Evolutionary conservation across 2,888 invertebrate genomes (phyloP).

Genomic region (Acanthococcus lagerstroemiae): DNA sequence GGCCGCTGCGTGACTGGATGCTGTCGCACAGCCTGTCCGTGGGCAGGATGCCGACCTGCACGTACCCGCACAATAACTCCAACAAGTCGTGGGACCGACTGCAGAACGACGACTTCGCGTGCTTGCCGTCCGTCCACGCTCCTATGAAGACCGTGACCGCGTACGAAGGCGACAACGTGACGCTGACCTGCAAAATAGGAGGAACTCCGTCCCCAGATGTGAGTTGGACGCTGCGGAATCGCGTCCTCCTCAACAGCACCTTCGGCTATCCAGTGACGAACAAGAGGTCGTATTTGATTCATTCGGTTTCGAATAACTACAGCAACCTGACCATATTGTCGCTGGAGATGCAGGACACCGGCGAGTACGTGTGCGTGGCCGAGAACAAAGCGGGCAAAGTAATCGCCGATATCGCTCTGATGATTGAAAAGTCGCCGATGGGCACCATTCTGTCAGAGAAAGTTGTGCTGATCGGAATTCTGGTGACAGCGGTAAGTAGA

Average conservation of each 20-base stretch:
- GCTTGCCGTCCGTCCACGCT: constrained; percentile 59
- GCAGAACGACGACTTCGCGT: constrained; percentile 69
- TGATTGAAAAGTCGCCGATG: constrained; percentile 44
- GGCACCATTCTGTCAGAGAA: constrained; percentile 49
- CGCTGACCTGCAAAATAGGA: constrained; percentile 43
- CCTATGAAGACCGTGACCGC: constrained; percentile 52
- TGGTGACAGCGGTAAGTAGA: constrained; percentile 45
- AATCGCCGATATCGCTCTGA: constrained; percentile 61
- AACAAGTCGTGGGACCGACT: constrained; percentile 64
- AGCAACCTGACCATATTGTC: constrained; percentile 64
- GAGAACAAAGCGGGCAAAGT: constrained; percentile 71
- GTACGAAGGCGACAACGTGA: constrained; percentile 61
- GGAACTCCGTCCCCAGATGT: constrained; percentile 33
- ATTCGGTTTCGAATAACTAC: constrained; percentile 45
- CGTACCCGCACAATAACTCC: constrained; percentile 52
- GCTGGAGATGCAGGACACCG: constrained; percentile 63
- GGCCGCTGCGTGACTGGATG: constrained; percentile 71
- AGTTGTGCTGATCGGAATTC: constrained; percentile 56
- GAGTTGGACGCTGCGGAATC: constrained; percentile 33
- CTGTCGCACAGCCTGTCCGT: constrained; percentile 63
- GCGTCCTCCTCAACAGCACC: constrained; percentile 43
- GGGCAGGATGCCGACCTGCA: constrained; percentile 59
- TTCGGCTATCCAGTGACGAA: constrained; percentile 27
- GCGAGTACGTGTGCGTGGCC: constrained; percentile 64
- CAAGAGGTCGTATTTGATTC: constrained; percentile 55